These are phyloP conservation scores for Helicolenus hilgendorfi DNA, from an alignment of 2,797 vertebrate species.

Conservation along the genomic window DNA sequence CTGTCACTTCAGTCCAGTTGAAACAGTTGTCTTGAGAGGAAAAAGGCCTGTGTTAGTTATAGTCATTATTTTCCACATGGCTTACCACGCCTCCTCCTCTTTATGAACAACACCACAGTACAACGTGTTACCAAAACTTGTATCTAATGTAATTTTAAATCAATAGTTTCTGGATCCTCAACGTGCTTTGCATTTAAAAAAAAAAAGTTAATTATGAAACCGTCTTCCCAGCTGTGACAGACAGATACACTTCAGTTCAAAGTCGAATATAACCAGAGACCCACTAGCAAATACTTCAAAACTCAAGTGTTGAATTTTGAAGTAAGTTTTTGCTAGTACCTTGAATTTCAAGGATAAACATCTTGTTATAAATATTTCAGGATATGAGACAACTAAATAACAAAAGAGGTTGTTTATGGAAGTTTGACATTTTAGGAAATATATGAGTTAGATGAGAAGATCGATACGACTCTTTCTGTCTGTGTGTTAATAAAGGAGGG, in stretches of 20 bases:
- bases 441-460: not conserved
- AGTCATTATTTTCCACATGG: not conserved
- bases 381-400: not conserved
- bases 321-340: not conserved
- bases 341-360: not conserved
- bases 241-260: not conserved
- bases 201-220: not conserved
- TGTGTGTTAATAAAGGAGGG: not conserved
- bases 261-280: not conserved
- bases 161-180: not conserved
- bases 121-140: not conserved
- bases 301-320: not conserved
- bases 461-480: not conserved
- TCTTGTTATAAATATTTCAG: conserved; percentile 9
- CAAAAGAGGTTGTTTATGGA: not conserved
- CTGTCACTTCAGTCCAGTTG: not conserved
- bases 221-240: not conserved
- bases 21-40: not conserved
- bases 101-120: not conserved
- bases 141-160: not conserved
- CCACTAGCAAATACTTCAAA: not conserved
- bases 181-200: not conserved
- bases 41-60: not conserved
- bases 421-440: not conserved
- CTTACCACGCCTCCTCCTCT: not conserved